Base-by-base conservation (phyloP, 2,888 invertebrate genomes). In the Atrina japonica region DNA sequence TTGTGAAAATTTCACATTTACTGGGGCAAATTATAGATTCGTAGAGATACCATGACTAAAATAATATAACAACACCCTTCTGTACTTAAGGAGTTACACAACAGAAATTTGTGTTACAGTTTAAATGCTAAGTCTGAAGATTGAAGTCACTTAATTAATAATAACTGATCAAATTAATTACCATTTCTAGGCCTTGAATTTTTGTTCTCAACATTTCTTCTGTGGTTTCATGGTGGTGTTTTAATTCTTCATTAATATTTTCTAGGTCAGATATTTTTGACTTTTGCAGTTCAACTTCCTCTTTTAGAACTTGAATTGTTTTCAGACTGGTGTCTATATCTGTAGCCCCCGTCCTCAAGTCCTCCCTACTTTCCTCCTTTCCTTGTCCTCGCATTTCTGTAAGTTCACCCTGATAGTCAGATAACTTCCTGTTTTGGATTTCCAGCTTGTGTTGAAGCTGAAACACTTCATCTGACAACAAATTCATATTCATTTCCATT, bases 361-460 rank as follows among this genome's bases (percentile, higher is more conserved):
- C 18, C 27, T 47, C 47, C 30, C 18, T 45, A 9, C 27, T n/a
- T 5, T 29, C 47, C 27, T 45, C 59, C 14, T 60, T 45, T 18
- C 9, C 29, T 27, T 29, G 9, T 41, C 21, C 18, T 18, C 70
- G 23, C 2, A 60, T 3, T 3, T 41, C 29, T n/a, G 50, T 45
- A 5, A 72, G 52, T 40, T 72, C 71, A 21, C 50, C 27, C 41
- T 61, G 55, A 25, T 29, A 72, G 14, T 72, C 71, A 7, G 60
- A 49, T 7, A 72, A 40, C 35, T 66, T 72, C 14, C 50, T 41
- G 25, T 18, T 72, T 43, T 63, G 63, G 25, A 72, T 72, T 14
- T 63, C 25, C 11, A 72, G 67, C 52, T 56, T 56, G 45, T 72
- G 67, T 45, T 72, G 63, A 27, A 63, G 30, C 16, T 66, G 55